Base-by-base conservation (phyloP, 2,797 vertebrate genomes). In the Sebastes hopkinsi region DNA sequence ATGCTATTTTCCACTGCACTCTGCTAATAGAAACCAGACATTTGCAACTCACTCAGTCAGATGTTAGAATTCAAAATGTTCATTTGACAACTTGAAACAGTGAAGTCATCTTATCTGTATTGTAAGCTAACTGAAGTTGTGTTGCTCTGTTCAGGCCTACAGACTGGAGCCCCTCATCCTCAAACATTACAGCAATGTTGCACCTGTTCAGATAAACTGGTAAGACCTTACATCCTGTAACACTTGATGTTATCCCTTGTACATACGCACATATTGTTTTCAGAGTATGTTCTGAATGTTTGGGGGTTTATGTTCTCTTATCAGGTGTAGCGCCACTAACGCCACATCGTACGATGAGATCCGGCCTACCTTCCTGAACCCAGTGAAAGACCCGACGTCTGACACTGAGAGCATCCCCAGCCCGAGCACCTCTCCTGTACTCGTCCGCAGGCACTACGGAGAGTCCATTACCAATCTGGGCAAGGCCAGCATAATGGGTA, bases 401-500 rank as follows among this genome's bases (percentile, higher is more conserved):
- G 98, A 99, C 67, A 93, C 90, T 0, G 98, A 99, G 92, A 96
- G 96, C 87, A 88, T 95, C 6, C 95, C 98, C 5, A 99, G 98
- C 90, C 98, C 99, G 0, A 96, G 97, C 77, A 98, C 98, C 1
- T 99, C 98, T 2, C 99, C 98, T 0, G 97, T 98, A 4, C 88
- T 99, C 81, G 85, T 93, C 59, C 96, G 97, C 20, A 95, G 97
- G 38, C 96, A 97, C 93, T 99, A 99, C 3, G 97, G 98, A 7
- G 98, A 99, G 89, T 99, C 99, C 67, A 98, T 99, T 92, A 99
- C 98, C 29, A 99, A 95, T 77, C 97, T 99, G 71, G 99, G 98
- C 94, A 99, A 99, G 94, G 98, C 99, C 62, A 98, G 99, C 92
- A 99, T 99, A 64, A 75, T 99, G 83, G 97, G 97, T 97, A 93